Percentiles rank a stretch among this genome's conserved stretches.
Evolutionary conservation across 2,888 invertebrate species (phyloP).

Genomic region (Idaea aversata): DNA sequence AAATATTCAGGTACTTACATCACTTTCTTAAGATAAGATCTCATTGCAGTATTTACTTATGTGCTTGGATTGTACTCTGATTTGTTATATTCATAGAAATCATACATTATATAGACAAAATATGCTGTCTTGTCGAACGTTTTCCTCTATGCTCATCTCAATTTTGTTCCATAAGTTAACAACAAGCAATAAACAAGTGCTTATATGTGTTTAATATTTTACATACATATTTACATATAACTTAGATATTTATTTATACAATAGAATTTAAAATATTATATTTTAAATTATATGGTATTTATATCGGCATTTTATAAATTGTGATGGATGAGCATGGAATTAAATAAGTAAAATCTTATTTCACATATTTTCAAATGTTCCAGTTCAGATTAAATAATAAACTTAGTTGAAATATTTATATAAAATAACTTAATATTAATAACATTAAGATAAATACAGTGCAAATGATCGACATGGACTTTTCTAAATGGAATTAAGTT

Average conservation of each 20-base stretch:
- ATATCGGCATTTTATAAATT: constrained; percentile 38
- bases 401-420: constrained; percentile 39
- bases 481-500: constrained; percentile 78
- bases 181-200: constrained; percentile 44
- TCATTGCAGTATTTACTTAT: background rate
- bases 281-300: constrained; percentile 19
- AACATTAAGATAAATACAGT: constrained; percentile 40
- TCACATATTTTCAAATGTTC: constrained; percentile 79
- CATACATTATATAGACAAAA: background rate
- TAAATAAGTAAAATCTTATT: constrained; percentile 59
- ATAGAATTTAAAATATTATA: constrained; percentile 27
- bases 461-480: constrained; percentile 45
- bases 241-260: constrained; percentile 34
- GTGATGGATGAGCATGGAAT: constrained; percentile 73
- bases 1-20: background rate
- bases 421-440: constrained; percentile 35
- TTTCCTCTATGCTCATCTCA: constrained; percentile 67
- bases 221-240: constrained; percentile 23
- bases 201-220: constrained; percentile 32
- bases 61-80: background rate
- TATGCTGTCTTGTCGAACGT: constrained; percentile 14
- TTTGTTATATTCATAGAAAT: background rate
- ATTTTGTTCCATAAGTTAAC: constrained; percentile 40
- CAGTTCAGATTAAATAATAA: constrained; percentile 42
- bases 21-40: constrained; percentile 23